These are phyloP conservation scores for Pogoniulus pusillus DNA, from an alignment of 2,797 vertebrate genomes.

Conservation along the genomic window DNA sequence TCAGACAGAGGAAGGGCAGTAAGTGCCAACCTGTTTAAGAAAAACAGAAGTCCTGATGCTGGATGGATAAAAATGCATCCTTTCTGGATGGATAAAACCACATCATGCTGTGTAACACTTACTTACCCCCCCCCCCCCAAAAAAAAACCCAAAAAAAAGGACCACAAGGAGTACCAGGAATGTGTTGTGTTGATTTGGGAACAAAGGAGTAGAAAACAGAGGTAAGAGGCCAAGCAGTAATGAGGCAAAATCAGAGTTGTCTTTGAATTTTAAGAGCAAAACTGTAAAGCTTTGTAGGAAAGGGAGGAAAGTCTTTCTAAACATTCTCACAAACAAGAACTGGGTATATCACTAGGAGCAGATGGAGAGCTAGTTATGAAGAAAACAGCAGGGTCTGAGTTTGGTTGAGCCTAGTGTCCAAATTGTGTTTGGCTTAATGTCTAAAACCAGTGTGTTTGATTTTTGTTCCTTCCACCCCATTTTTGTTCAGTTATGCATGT, in stretches of 20 bases:
- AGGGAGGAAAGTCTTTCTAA: not conserved
- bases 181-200: slow-evolving; percentile 19
- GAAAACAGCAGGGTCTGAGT: not conserved
- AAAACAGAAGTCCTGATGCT: not conserved
- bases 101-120: not conserved
- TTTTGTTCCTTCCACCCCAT: not conserved
- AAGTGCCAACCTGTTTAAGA: not conserved
- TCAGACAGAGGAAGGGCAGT: not conserved
- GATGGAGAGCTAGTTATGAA: not conserved
- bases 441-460: not conserved
- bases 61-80: not conserved
- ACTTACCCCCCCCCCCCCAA: too few relatives aligned
- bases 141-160: not conserved
- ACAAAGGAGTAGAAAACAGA: slow-evolving; percentile 7
- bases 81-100: not conserved
- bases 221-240: slow-evolving; percentile 4
- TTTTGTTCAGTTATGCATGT: not conserved
- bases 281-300: not conserved
- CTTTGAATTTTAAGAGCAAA: not conserved
- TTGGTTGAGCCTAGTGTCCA: not conserved
- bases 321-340: not conserved
- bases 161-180: not conserved
- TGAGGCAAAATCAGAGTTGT: not conserved
- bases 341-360: not conserved
- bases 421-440: not conserved